These are phyloP conservation scores for Dasypolia templi DNA, from an alignment of 2,888 invertebrate species.

Conservation along the genomic window DNA sequence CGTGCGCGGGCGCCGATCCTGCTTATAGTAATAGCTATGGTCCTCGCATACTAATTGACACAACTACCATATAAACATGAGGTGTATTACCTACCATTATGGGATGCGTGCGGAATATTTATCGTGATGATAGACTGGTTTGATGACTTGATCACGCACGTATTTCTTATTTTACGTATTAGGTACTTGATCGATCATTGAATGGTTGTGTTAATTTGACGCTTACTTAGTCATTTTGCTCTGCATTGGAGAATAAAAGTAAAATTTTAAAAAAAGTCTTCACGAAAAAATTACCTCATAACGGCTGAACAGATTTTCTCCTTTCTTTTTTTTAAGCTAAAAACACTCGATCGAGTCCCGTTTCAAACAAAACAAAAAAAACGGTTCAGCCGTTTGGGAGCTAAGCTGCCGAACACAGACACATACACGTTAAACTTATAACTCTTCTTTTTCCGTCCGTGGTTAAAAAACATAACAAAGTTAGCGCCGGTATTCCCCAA, in stretches of 20 bases:
- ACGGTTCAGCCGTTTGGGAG: too few relatives aligned
- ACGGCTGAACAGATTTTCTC: too few relatives aligned
- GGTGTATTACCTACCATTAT: constrained; percentile 53
- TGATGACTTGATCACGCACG: constrained; percentile 54
- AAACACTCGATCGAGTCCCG: too few relatives aligned
- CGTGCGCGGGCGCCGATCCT: constrained; percentile 37
- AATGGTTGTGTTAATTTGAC: constrained; percentile 4
- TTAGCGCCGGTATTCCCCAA: not conserved
- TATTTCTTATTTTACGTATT: constrained; percentile 18
- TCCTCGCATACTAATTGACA: constrained; percentile 57
- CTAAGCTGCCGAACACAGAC: too few relatives aligned
- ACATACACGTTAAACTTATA: too few relatives aligned
- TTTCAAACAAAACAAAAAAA: too few relatives aligned
- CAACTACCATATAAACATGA: constrained; percentile 56
- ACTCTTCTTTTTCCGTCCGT: too few relatives aligned
- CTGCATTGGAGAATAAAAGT: not conserved
- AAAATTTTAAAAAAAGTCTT: too few relatives aligned
- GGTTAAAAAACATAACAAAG: too few relatives aligned
- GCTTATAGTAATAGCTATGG: constrained; percentile 44
- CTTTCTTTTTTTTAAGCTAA: too few relatives aligned
- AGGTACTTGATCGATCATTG: constrained; percentile 1
- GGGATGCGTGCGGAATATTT: constrained; percentile 52
- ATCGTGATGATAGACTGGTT: constrained; percentile 39
- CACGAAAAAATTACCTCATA: too few relatives aligned
- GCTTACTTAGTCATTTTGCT: not conserved